phyloP scores from a whole-genome alignment of 2,888 invertebrate genomes.

The Diaperis boleti region DNA sequence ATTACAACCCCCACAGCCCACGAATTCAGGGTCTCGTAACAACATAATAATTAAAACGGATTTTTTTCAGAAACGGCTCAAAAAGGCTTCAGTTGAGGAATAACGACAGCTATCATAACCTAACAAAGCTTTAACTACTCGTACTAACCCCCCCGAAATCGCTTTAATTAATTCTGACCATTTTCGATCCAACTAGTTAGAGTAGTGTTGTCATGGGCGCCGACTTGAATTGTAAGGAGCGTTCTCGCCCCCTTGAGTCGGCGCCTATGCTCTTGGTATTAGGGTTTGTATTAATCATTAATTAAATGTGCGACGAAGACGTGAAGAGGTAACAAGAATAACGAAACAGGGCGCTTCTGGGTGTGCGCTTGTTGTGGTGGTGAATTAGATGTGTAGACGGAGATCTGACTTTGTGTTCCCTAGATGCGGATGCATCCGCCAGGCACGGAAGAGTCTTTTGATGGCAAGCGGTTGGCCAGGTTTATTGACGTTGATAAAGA shows the following conservation, averaged over 20 bases:
- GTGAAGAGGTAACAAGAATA: conserved; percentile 22
- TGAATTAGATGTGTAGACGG: conserved; percentile 13
- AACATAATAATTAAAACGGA: conserved; percentile 21
- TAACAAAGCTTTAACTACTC: conserved; percentile 22
- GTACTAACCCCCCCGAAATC: too few species aligned
- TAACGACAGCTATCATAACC: conserved; percentile 39
- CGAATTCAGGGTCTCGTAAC: neutral
- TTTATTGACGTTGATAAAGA: conserved; percentile 69
- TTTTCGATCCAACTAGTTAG: neutral
- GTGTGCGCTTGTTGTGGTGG: conserved; percentile 13
- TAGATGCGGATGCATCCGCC: conserved; percentile 79
- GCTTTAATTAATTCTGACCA: conserved; percentile 12
- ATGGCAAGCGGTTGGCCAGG: conserved; percentile 67
- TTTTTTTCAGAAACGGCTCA: conserved; percentile 65
- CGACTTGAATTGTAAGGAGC: too few species aligned
- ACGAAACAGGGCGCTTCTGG: conserved; percentile 29
- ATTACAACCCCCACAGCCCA: conserved; percentile 55
- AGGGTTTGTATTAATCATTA: conserved; percentile 15
- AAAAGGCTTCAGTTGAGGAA: conserved; percentile 63
- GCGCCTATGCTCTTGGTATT: too few species aligned
- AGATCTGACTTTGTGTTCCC: conserved; percentile 47
- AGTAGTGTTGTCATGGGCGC: neutral
- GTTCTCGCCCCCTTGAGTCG: too few species aligned
- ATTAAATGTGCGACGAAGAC: neutral
- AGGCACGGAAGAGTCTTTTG: conserved; percentile 72